Evolutionary conservation across 2,888 invertebrate genomes (phyloP).

Genomic region (Nymphalis polychloros): DNA sequence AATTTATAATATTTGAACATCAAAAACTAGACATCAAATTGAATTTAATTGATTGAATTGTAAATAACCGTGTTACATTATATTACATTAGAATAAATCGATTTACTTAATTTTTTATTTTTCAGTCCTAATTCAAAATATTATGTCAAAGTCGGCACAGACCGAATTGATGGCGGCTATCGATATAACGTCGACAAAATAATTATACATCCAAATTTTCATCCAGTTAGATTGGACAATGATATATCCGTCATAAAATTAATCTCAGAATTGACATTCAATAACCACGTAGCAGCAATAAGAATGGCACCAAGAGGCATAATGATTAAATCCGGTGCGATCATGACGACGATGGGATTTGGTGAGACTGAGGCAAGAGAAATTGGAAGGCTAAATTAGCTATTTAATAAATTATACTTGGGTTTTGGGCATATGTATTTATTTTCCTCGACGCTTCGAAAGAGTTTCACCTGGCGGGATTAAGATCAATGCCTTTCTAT

Average conservation of each 20-base stretch:
- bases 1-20: too few relatives aligned
- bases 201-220: constrained; percentile 28
- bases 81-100: too few relatives aligned
- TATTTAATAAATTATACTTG: too few relatives aligned
- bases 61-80: too few relatives aligned
- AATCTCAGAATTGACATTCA: constrained; percentile 15
- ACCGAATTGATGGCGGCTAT: constrained; percentile 14
- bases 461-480: too few relatives aligned
- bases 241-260: constrained; percentile 34
- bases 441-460: too few relatives aligned
- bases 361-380: constrained; percentile 26
- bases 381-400: too few relatives aligned
- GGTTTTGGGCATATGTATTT: too few relatives aligned
- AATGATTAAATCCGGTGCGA: neutral
- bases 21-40: too few relatives aligned
- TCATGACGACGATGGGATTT: constrained; percentile 30
- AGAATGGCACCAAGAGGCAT: constrained; percentile 22
- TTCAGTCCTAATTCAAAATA: constrained; percentile 1
- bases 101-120: neutral
- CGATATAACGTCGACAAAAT: constrained; percentile 18
- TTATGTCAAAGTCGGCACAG: constrained; percentile 31
- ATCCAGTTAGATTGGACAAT: neutral
- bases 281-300: constrained; percentile 21
- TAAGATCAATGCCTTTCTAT: too few relatives aligned
- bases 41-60: too few relatives aligned